Conservation (phyloP, 2,888 invertebrate species). For the Spodoptera exigua region DNA sequence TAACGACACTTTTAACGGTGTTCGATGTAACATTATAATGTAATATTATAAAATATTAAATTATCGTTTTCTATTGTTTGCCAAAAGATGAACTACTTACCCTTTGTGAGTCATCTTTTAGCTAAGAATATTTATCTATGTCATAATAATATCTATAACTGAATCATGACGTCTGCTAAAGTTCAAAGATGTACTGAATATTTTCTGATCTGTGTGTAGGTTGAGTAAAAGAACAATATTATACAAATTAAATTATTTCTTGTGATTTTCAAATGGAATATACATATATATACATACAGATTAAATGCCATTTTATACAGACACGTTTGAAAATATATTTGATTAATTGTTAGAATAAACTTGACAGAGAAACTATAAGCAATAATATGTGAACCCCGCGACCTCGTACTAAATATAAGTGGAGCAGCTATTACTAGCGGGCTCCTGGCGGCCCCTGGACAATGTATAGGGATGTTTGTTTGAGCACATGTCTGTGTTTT, state of each 20-base stretch:
- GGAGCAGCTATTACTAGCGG: conserved; percentile 8
- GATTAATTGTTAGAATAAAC: conserved; percentile 28
- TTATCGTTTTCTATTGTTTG: too few relatives aligned
- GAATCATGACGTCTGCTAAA: too few relatives aligned
- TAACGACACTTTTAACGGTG: conserved; percentile 13
- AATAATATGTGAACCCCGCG: conserved; percentile 32
- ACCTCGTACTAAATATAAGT: conserved; percentile 39
- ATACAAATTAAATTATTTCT: too few relatives aligned
- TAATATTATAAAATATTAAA: too few relatives aligned
- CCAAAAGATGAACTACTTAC: too few relatives aligned
- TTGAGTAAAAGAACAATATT: too few relatives aligned
- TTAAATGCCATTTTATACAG: conserved; percentile 20
- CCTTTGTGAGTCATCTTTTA: too few relatives aligned
- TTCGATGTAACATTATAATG: conserved; percentile 9
- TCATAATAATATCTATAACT: too few relatives aligned
- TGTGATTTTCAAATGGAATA: too few relatives aligned
- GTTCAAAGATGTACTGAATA: too few relatives aligned
- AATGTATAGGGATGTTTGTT: conserved; percentile 24
- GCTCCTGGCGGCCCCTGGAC: conserved; percentile 18
- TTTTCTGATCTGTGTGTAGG: too few relatives aligned
- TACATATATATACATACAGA: conserved; percentile 6
- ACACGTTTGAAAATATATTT: conserved; percentile 22
- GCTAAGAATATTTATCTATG: too few relatives aligned
- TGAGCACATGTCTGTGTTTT: conserved; percentile 23
- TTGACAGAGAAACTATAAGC: conserved; percentile 37